Base-by-base conservation (phyloP, 2,113 vertebrate genomes). In the Tachycineta bicolor region DNA sequence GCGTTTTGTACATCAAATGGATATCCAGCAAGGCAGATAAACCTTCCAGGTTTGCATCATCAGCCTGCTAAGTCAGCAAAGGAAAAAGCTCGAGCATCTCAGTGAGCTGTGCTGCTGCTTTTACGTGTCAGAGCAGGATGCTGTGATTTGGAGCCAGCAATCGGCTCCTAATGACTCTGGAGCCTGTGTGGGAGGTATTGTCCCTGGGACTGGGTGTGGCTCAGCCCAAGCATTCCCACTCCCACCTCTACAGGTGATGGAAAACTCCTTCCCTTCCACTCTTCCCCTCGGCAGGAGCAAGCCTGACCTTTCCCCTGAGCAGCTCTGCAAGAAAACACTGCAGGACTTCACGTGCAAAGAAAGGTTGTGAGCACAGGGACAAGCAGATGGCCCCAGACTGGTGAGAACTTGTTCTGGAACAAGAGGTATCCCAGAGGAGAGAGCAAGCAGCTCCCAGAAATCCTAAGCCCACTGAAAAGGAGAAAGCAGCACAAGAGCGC, bases 201-300 rank as follows among this genome's bases (percentile, higher is more conserved):
- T 77, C 75, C 92, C 60, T 34, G 46, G 85, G 60, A 80, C 47
- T 71, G 92, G 94, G 95, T 92, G 94, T 4, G 90, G 41, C 64
- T 81, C 89, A 75, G 63, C 34, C 5, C 2, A 20, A 88, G 31
- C 10, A 1, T 89, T 94, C 92, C 89, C 80, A 65, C 53, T 93
- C 94, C 92, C 76, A 89, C 86, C 53, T 92, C 73, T 14, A 52
- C 87, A 68, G 83, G 83, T 81, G 73, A 81, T 78, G 64, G 86
- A 89, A 90, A 94, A 70, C 60, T 52, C 41, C 56, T 83, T 94
- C 86, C 83, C 63, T 77, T 63, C 73, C 69, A 29, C 39, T 67
- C 76, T 83, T 74, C 50, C 55, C 41, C 70, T 53, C 6, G 31
- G n/a, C 71, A 77, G 23, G 26, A 86, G 33, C 11, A 22, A 83